These are phyloP conservation scores for Megaceryle maxima DNA, from an alignment of 2,113 vertebrate genomes.

Conservation along the genomic window DNA sequence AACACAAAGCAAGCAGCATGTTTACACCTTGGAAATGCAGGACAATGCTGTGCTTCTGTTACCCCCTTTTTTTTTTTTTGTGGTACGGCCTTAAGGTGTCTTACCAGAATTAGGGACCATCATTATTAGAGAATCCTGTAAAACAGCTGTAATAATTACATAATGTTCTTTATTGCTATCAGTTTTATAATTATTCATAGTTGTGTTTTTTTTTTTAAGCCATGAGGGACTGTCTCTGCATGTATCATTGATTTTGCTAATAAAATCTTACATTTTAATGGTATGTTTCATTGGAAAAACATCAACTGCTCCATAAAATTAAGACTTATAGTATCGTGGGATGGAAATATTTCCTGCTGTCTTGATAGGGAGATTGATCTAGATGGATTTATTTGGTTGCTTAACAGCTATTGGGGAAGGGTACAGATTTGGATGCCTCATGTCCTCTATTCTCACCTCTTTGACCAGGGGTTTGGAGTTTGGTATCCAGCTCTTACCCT, in stretches of 20 bases:
- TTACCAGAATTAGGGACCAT: background rate
- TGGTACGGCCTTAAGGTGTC: background rate
- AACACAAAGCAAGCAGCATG: background rate
- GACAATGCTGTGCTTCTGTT: background rate
- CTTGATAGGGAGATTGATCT: background rate
- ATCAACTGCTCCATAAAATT: slow-evolving; percentile 27
- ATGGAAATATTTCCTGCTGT: slow-evolving; percentile 5
- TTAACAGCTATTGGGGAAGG: background rate
- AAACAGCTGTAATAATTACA: slow-evolving; percentile 30
- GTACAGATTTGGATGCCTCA: background rate
- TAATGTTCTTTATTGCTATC: background rate
- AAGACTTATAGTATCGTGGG: background rate
- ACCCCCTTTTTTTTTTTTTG: background rate
- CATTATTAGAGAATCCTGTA: slow-evolving; percentile 8
- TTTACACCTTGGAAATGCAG: background rate
- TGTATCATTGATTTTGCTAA: slow-evolving; percentile 50
- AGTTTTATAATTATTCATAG: slow-evolving; percentile 32
- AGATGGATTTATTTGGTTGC: slow-evolving; percentile 5
- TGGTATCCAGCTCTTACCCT: background rate
- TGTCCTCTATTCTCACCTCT: background rate
- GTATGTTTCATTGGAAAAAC: slow-evolving; percentile 32
- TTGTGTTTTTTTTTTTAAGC: background rate
- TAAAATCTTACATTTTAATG: slow-evolving; percentile 54
- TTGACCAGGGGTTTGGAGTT: background rate
- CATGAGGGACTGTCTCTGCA: slow-evolving; percentile 10